These are phyloP conservation scores for Crotalus viridis DNA, from an alignment of 2,113 vertebrate species.

Conservation along the genomic window DNA sequence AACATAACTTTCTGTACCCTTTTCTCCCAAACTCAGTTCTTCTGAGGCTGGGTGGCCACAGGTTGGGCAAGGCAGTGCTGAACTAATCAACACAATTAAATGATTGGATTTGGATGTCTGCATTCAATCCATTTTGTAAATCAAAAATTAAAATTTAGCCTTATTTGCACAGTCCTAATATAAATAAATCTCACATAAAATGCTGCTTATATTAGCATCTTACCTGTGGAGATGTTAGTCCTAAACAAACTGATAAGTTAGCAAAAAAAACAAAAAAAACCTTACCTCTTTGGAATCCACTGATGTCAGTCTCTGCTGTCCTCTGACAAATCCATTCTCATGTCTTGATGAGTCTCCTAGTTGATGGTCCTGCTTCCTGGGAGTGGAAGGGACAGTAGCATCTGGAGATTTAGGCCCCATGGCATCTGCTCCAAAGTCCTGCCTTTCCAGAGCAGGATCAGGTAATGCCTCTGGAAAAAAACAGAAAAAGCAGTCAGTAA, in stretches of 20 bases:
- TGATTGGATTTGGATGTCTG: background rate
- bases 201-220: background rate
- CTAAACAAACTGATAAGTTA: background rate
- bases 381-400: background rate
- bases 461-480: background rate
- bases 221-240: background rate
- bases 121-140: background rate
- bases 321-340: rapidly evolving
- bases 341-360: background rate
- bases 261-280: background rate
- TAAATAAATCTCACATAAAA: background rate
- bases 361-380: background rate
- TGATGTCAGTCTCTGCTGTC: background rate
- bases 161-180: background rate
- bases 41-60: background rate
- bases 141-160: background rate
- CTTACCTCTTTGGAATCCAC: slow-evolving; percentile 31
- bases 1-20: background rate
- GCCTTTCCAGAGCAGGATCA: background rate
- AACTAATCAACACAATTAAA: background rate
- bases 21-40: background rate
- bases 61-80: background rate
- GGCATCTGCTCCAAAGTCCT: background rate
- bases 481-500: background rate
- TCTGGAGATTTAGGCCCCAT: background rate